Evolutionary conservation across 1,140 invertebrate genomes (phyloP).

Genomic region (Euura lappo): DNA sequence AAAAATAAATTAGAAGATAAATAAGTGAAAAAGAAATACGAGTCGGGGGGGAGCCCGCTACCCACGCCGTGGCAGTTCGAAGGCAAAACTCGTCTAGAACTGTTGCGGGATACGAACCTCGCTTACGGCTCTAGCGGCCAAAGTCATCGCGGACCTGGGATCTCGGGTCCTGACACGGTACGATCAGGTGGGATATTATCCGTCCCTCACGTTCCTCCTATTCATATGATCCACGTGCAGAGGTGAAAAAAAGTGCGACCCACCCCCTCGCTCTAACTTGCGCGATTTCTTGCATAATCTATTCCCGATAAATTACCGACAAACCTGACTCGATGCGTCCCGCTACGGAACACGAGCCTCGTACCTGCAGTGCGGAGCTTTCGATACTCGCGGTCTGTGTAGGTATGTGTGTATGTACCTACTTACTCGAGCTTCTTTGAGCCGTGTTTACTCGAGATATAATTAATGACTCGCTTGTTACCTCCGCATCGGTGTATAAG

Average conservation of each 20-base stretch:
- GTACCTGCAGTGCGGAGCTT: no score
- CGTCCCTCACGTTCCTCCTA: no score
- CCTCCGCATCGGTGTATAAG: slow-evolving; percentile 1
- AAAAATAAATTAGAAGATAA: background rate
- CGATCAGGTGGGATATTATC: no score
- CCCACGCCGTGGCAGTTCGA: background rate
- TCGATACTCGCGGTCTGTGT: no score
- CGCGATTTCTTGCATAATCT: slow-evolving; percentile 1
- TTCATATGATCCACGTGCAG: background rate
- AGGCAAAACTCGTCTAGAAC: slow-evolving; percentile 4
- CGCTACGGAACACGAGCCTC: background rate
- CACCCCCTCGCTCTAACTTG: background rate
- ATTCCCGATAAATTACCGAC: background rate
- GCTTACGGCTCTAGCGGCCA: no score
- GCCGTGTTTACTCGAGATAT: slow-evolving; percentile 6
- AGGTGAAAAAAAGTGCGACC: background rate
- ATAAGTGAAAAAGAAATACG: background rate
- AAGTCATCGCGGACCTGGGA: no score
- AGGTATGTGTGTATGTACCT: background rate
- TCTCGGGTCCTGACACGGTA: no score
- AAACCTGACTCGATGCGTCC: background rate
- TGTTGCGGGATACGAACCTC: background rate
- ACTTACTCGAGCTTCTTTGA: background rate
- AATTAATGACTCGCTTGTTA: slow-evolving; percentile 5
- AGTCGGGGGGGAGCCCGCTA: background rate